These are phyloP conservation scores for Tridacna crocea DNA, from an alignment of 2,888 invertebrate genomes.

Conservation along the genomic window DNA sequence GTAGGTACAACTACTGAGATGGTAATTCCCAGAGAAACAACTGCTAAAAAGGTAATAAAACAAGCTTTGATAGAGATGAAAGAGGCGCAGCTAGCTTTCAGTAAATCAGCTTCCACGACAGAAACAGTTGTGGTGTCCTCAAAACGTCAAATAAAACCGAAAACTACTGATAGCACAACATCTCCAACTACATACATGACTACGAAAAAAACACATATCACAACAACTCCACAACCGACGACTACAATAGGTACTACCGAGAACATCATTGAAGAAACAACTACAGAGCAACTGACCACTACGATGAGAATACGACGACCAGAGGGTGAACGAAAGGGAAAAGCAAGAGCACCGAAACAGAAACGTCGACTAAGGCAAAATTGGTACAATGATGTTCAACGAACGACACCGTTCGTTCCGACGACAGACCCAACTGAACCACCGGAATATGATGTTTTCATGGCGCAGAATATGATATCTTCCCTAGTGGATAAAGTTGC, in stretches of 20 bases:
- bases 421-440: constrained; percentile 10
- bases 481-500: constrained; percentile 5
- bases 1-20: neutral
- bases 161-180: neutral
- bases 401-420: neutral
- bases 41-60: neutral
- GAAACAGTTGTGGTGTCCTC: neutral
- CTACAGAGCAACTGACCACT: neutral
- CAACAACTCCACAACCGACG: neutral
- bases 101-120: neutral
- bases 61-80: too few relatives aligned
- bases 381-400: neutral
- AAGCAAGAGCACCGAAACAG: neutral
- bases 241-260: neutral
- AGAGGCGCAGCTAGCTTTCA: too few relatives aligned
- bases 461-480: constrained; percentile 3
- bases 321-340: neutral
- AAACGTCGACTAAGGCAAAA: constrained; percentile 9
- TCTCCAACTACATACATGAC: neutral
- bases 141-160: neutral
- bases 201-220: neutral
- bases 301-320: neutral
- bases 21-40: neutral
- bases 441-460: neutral
- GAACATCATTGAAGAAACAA: constrained; percentile 2